Evolutionary conservation across 2,888 invertebrate genomes (phyloP).

Genomic region (Hyposoter didymator): DNA sequence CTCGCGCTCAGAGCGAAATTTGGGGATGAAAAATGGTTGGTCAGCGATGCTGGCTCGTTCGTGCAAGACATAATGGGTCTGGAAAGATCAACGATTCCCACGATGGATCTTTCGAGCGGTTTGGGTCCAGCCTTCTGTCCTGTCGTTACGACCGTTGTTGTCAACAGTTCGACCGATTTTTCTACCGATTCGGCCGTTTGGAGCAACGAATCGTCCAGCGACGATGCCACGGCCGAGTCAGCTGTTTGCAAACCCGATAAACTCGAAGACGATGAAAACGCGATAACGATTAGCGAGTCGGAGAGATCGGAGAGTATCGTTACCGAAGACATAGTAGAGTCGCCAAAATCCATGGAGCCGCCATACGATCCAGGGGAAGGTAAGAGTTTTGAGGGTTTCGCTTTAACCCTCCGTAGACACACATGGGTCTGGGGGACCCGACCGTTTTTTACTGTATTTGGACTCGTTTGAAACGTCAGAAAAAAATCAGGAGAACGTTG

Average conservation of each 20-base stretch:
- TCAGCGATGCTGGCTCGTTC: conserved; percentile 85
- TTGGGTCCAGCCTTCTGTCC: conserved; percentile 9
- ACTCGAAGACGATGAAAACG: conserved; percentile 66
- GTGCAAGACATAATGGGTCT: conserved; percentile 87
- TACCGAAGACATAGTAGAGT: conserved; percentile 20
- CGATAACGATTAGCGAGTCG: conserved; percentile 76
- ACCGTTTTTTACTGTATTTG: too few relatives aligned
- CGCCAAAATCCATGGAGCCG: conserved; percentile 49
- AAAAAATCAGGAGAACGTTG: too few relatives aligned
- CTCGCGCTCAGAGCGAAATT: conserved; percentile 86
- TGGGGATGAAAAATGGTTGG: conserved; percentile 87
- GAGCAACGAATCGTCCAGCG: conserved; percentile 36
- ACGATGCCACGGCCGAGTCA: conserved; percentile 15
- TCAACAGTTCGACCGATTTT: conserved; percentile 12
- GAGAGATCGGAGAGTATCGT: conserved; percentile 59
- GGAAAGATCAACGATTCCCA: conserved; percentile 75
- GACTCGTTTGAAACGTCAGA: too few relatives aligned
- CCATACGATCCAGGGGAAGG: conserved; percentile 78
- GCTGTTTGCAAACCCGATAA: conserved; percentile 36
- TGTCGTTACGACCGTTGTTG: conserved; percentile 23
- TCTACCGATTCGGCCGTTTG: conserved; percentile 26
- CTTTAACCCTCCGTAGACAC: background rate
- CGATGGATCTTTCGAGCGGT: conserved; percentile 73
- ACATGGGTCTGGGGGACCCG: too few relatives aligned
- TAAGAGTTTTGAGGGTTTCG: conserved; percentile 50